Evolutionary conservation across 2,888 invertebrate species (phyloP).

Genomic region (Torymus aiolomorphi): DNA sequence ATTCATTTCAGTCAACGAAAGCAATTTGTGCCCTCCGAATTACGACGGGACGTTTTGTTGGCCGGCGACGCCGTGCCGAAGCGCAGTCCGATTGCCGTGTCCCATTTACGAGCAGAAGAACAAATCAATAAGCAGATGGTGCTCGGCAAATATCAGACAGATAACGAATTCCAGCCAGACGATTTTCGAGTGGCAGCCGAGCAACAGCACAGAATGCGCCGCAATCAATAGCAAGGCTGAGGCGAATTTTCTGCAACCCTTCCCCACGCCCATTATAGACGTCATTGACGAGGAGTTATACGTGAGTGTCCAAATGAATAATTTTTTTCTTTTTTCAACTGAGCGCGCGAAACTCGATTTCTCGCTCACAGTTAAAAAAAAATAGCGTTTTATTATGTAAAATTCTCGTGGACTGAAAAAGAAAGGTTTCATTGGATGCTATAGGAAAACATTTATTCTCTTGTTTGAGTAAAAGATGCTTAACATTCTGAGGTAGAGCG

Average conservation of each 20-base stretch:
- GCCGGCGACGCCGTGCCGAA: conserved; percentile 1
- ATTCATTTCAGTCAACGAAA: background rate
- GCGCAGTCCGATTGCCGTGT: conserved; percentile 5
- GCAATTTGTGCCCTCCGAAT: conserved; percentile 3
- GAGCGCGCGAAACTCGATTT: too few relatives aligned
- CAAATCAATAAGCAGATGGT: conserved; percentile 44
- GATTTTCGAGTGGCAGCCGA: conserved; percentile 11
- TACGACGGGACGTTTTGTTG: conserved; percentile 34
- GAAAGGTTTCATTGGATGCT: too few relatives aligned
- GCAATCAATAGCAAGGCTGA: background rate
- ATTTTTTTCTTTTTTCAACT: too few relatives aligned
- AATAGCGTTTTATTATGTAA: too few relatives aligned
- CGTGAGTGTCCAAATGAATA: conserved; percentile 6
- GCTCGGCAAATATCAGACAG: conserved; percentile 4
- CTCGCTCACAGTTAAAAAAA: too few relatives aligned
- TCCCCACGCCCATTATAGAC: background rate
- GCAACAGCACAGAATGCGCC: conserved; percentile 10
- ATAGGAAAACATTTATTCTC: too few relatives aligned
- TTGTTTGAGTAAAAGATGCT: too few relatives aligned
- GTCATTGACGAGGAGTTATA: background rate
- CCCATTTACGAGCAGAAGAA: background rate
- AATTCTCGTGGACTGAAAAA: too few relatives aligned
- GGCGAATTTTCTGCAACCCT: background rate
- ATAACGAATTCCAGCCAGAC: conserved; percentile 20
- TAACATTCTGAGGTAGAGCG: too few relatives aligned